These are phyloP conservation scores for Geopemphigus sp. DNA, from an alignment of 1,140 invertebrate species.

Conservation along the genomic window DNA sequence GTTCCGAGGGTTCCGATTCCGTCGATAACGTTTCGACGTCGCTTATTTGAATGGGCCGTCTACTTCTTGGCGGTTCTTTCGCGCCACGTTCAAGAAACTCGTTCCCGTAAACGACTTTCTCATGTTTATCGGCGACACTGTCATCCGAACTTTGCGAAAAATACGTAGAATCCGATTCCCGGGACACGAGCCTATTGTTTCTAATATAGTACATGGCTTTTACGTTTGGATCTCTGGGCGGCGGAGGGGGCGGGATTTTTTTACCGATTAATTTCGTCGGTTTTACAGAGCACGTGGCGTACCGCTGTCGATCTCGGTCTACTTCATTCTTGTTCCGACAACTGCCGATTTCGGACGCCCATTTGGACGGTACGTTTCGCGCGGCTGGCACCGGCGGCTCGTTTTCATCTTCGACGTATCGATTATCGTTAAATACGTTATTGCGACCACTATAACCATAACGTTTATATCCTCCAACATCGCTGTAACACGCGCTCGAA, in stretches of 20 bases:
- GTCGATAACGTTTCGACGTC: slow-evolving; percentile 18
- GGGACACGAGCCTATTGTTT: slow-evolving; percentile 51
- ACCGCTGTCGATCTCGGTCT: not conserved
- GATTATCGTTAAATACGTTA: no score
- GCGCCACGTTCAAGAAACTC: no score
- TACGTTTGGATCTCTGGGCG: slow-evolving; percentile 67
- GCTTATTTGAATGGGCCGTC: slow-evolving; percentile 15
- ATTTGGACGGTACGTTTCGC: not conserved
- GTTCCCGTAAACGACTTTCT: slow-evolving; percentile 18
- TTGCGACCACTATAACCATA: no score
- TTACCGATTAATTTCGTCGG: slow-evolving; percentile 2
- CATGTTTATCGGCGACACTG: slow-evolving; percentile 55
- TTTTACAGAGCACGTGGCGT: not conserved
- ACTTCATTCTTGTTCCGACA: not conserved
- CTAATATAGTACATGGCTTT: slow-evolving; percentile 58
- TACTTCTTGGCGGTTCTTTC: not conserved
- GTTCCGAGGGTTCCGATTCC: slow-evolving; percentile 3
- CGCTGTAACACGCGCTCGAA: slow-evolving; percentile 16
- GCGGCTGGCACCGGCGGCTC: not conserved
- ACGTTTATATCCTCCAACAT: slow-evolving; percentile 11
- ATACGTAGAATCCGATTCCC: slow-evolving; percentile 52
- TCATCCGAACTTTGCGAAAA: slow-evolving; percentile 58
- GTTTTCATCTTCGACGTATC: not conserved
- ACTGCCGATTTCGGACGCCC: slow-evolving; percentile 26
- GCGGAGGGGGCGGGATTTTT: slow-evolving; percentile 63